Evolutionary conservation across 2,888 invertebrate species (phyloP).

Genomic region (Andricus curvator): DNA sequence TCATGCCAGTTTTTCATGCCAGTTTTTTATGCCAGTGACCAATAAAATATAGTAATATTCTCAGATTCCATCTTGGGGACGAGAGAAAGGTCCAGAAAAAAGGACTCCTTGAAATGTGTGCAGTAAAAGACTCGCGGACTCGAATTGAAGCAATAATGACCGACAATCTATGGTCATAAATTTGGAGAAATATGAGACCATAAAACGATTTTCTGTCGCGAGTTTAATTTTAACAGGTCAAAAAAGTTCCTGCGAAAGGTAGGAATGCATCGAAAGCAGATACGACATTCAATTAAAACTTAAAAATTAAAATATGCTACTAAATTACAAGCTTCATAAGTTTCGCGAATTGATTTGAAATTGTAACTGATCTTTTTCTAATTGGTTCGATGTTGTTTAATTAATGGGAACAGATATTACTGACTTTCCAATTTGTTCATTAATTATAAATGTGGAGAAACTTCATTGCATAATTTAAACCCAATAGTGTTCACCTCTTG

Average conservation of each 20-base stretch:
- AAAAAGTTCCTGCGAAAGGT: background rate
- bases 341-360: background rate
- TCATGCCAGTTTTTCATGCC: too few relatives aligned
- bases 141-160: background rate
- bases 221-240: background rate
- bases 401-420: background rate
- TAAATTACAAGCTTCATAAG: too few relatives aligned
- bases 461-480: background rate
- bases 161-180: background rate
- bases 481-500: background rate
- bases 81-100: background rate
- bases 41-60: conserved; percentile 12
- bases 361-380: too few relatives aligned
- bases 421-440: background rate
- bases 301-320: too few relatives aligned
- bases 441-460: background rate
- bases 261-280: background rate
- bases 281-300: background rate
- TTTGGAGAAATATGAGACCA: background rate
- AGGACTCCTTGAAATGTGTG: background rate
- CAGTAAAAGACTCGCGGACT: background rate
- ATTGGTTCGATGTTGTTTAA: too few relatives aligned
- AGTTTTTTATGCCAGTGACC: background rate
- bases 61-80: background rate
- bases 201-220: background rate